Evolutionary conservation across 1,140 invertebrate species (phyloP).

Genomic region (Sycobia sp.): DNA sequence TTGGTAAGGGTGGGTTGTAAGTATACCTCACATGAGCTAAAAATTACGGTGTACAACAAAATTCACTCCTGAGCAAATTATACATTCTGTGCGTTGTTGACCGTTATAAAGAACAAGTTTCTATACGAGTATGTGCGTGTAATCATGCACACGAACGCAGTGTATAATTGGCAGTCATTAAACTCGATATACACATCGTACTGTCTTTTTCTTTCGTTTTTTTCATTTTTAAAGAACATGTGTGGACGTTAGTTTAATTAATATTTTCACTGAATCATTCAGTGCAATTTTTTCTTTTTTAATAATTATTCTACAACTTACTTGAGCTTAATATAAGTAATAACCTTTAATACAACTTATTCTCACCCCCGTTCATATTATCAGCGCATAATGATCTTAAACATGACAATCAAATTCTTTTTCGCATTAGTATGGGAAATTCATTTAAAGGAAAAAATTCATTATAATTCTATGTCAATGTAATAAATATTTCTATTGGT

Average conservation of each 20-base stretch:
- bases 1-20: conserved; percentile 20
- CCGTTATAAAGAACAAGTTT: conserved; percentile 14
- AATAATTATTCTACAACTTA: conserved; percentile 20
- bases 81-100: conserved; percentile 25
- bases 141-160: conserved; percentile 17
- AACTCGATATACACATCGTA: conserved; percentile 25
- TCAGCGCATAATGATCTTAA: conserved; percentile 13
- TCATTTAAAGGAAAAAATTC: conserved; percentile 9
- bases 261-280: conserved; percentile 10
- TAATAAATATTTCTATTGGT: too few relatives aligned
- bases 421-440: conserved; percentile 4
- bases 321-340: conserved; percentile 23
- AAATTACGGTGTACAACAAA: conserved; percentile 24
- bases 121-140: conserved; percentile 3
- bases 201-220: conserved; percentile 10
- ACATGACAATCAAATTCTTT: background rate
- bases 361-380: conserved; percentile 12
- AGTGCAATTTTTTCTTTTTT: conserved; percentile 8
- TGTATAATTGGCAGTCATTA: conserved; percentile 28
- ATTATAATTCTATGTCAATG: conserved; percentile 4
- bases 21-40: conserved; percentile 18
- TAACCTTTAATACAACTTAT: conserved; percentile 30
- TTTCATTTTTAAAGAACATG: conserved; percentile 6
- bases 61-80: conserved; percentile 14
- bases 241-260: conserved; percentile 28